Conservation (phyloP, 2,888 invertebrate genomes). For the Diplazon laetatorius region DNA sequence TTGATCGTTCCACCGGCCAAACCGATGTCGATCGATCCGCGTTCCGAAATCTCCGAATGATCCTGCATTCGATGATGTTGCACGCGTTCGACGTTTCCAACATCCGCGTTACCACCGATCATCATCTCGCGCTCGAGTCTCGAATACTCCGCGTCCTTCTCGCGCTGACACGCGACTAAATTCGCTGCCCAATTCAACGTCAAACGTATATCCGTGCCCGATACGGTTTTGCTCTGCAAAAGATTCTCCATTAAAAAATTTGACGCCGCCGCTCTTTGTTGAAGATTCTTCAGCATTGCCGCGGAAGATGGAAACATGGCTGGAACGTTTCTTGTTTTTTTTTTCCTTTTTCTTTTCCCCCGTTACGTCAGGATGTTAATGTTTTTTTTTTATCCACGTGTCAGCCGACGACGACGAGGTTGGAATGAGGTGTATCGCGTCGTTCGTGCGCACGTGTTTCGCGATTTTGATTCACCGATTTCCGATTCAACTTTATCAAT, state of each 20-base stretch:
- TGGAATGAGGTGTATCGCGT: too few species aligned
- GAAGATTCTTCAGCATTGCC: conserved; percentile 81
- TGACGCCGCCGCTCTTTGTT: conserved; percentile 83
- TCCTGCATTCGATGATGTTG: conserved; percentile 61
- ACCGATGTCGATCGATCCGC: conserved; percentile 57
- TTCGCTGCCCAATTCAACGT: conserved; percentile 84
- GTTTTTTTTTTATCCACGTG: neutral
- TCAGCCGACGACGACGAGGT: too few species aligned
- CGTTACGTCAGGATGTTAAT: neutral
- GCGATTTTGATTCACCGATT: too few species aligned
- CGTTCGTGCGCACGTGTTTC: too few species aligned
- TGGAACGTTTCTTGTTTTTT: conserved; percentile 3
- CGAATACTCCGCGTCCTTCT: conserved; percentile 75
- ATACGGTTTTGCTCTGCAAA: conserved; percentile 84
- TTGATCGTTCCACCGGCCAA: conserved; percentile 48
- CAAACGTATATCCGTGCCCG: conserved; percentile 82
- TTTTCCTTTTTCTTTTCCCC: too few species aligned
- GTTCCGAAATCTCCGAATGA: conserved; percentile 51
- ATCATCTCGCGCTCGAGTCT: conserved; percentile 70
- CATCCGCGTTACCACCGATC: conserved; percentile 49
- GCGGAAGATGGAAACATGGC: conserved; percentile 80
- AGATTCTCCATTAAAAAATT: conserved; percentile 87
- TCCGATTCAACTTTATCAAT: too few species aligned
- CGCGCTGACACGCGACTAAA: conserved; percentile 78
- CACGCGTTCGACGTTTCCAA: conserved; percentile 45